These are phyloP conservation scores for Passer domesticus DNA, from an alignment of 2,113 vertebrate genomes.

Conservation along the genomic window DNA sequence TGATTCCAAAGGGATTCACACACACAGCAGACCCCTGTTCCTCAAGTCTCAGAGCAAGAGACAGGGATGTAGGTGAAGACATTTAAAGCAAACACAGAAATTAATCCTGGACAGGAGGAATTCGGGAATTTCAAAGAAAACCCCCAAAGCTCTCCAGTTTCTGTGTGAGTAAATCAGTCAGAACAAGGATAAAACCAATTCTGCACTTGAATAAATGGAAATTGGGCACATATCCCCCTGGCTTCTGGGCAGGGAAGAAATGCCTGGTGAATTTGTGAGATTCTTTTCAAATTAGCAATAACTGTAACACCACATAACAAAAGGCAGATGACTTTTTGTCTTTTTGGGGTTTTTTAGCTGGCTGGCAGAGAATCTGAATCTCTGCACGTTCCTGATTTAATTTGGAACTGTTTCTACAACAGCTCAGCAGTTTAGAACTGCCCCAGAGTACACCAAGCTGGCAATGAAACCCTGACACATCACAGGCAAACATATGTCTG, in stretches of 20 bases:
- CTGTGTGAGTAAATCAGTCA: neutral
- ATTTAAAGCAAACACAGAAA: neutral
- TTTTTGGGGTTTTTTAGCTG: neutral
- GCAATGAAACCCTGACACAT: neutral
- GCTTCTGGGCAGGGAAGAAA: neutral
- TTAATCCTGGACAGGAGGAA: neutral
- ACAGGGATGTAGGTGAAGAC: neutral
- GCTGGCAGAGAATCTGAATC: neutral
- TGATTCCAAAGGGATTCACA: neutral
- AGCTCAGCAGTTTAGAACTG: conserved; percentile 13
- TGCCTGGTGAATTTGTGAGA: neutral
- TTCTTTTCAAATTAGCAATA: neutral
- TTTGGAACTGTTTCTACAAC: neutral
- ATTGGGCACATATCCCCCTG: neutral
- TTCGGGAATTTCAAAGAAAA: neutral
- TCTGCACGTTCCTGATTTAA: neutral
- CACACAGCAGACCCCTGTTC: neutral
- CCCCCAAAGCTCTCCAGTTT: neutral
- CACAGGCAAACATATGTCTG: neutral
- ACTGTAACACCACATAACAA: neutral
- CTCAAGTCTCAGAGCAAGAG: neutral
- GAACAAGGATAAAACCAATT: neutral
- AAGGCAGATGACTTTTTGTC: neutral
- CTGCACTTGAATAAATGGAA: neutral
- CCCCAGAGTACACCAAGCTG: neutral